Base-by-base conservation (phyloP, 2,113 vertebrate genomes). In the Clarias macrocephalus region DNA sequence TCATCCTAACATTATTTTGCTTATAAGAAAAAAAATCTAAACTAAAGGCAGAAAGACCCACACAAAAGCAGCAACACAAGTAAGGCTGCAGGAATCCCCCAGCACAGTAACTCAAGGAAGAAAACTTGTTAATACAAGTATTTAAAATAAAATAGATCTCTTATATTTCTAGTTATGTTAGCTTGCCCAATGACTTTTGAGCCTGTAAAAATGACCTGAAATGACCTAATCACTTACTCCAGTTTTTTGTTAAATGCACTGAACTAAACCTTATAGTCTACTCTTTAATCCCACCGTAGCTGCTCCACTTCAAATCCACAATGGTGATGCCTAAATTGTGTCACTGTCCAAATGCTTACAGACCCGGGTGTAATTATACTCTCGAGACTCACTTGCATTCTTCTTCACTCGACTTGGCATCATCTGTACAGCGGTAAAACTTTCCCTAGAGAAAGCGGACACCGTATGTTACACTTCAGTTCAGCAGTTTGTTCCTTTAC, bases 401-500 rank as follows among this genome's bases (percentile, higher is more conserved):
- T 28, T 97, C 96, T 0, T 98, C 97, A 83, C 95, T 97, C 91
- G 96, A 96, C 90, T 99, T 99, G 82, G 98, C 97, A 80, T 99
- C 98, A 89, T 99, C 98, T 1, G 97, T 97, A 92, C 98, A 99
- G 87, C 96, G 96, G 91, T 98, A 99, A 93, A 99, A 99, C 90
- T 98, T 99, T 19, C 98, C 98, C 98, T 99, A 92, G 62, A 68
- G 52, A 85, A 79, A 87, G 83, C 6, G 76, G 3, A 56, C 42
- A 68, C 54, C 28, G 52, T 30, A 56, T 15, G 2, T 79, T 70
- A 86, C 21, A 37, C n/a, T 16, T 63, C 10, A 66, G 0, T 54
- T 75, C 18, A 48, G 25, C 66, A 7, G 33, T 28, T 37, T 80
- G 18, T 10, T 65, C 82, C 57, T 57, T 5, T 19, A 33, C 16